These are phyloP conservation scores for Sesamia inferens DNA, from an alignment of 2,888 invertebrate genomes.

Conservation along the genomic window DNA sequence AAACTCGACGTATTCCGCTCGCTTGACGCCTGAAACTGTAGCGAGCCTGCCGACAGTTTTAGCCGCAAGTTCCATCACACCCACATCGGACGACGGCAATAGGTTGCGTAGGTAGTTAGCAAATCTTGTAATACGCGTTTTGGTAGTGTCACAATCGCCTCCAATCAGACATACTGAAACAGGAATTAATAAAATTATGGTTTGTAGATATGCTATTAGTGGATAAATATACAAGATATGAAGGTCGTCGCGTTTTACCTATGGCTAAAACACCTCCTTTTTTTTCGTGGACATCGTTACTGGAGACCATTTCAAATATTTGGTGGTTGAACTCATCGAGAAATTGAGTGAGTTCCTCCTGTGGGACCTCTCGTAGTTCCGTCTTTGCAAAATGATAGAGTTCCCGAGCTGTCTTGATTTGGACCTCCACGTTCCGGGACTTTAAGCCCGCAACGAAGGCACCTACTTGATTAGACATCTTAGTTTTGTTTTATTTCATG, in stretches of 20 bases:
- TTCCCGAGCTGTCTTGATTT: constrained; percentile 96
- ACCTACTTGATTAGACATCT: constrained; percentile 91
- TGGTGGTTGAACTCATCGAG: constrained; percentile 98
- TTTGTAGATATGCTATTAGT: background rate
- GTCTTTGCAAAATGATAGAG: constrained; percentile 97
- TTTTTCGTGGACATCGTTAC: constrained; percentile 97
- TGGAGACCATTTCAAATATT: constrained; percentile 98
- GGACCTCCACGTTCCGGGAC: constrained; percentile 95
- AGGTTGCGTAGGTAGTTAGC: constrained; percentile 97
- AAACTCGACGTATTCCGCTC: constrained; percentile 99
- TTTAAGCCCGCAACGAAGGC: constrained; percentile 96
- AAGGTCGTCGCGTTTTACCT: constrained; percentile 85
- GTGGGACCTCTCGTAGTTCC: constrained; percentile 96
- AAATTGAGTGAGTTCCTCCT: constrained; percentile 96
- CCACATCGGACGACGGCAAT: constrained; percentile 96
- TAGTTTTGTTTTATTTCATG: constrained; percentile 66
- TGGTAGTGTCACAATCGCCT: constrained; percentile 97
- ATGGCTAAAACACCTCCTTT: constrained; percentile 99
- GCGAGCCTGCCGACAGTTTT: constrained; percentile 98
- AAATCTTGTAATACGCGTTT: constrained; percentile 96
- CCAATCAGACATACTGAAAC: constrained; percentile 96
- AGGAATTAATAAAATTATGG: background rate
- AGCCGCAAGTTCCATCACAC: constrained; percentile 98
- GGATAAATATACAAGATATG: constrained; percentile 1
- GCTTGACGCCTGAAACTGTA: constrained; percentile 96